phyloP scores from a whole-genome alignment of 2,113 vertebrate species.

The Centrocercus urophasianus region DNA sequence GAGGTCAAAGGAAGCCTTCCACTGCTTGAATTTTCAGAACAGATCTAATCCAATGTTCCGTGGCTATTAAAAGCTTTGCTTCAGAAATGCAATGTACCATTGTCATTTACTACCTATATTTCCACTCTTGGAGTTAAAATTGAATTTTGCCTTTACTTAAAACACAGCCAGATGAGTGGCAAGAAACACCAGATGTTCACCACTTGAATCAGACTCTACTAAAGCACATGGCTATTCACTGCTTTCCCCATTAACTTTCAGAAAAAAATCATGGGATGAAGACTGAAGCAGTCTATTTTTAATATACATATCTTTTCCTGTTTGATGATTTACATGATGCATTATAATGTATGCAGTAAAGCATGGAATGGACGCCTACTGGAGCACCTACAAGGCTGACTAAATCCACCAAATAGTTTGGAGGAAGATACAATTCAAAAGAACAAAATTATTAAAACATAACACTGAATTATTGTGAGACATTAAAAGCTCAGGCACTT shows the following conservation, averaged over 20 bases:
- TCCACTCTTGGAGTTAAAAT: not conserved
- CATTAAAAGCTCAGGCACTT: constrained; percentile 57
- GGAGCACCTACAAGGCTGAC: constrained; percentile 22
- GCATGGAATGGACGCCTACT: constrained; percentile 62
- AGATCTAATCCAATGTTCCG: not conserved
- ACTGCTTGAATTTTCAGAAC: not conserved
- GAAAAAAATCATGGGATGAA: constrained; percentile 7
- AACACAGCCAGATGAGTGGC: not conserved
- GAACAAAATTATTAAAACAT: not conserved
- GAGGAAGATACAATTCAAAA: constrained; percentile 37
- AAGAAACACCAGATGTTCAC: not conserved
- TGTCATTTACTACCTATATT: constrained; percentile 18
- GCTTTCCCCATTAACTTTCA: not conserved
- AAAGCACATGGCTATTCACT: not conserved
- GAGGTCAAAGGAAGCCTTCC: not conserved
- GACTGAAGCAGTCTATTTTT: not conserved
- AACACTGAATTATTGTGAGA: constrained; percentile 22
- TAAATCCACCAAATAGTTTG: constrained; percentile 11
- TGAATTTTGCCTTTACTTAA: not conserved
- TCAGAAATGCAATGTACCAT: not conserved
- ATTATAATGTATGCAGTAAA: constrained; percentile 61
- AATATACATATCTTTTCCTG: not conserved
- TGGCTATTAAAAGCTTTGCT: not conserved
- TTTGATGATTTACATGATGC: constrained; percentile 51
- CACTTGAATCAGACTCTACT: not conserved